phyloP scores from a whole-genome alignment of 92 coral and sea anemone species.

The Heteractis magnifica region DNA sequence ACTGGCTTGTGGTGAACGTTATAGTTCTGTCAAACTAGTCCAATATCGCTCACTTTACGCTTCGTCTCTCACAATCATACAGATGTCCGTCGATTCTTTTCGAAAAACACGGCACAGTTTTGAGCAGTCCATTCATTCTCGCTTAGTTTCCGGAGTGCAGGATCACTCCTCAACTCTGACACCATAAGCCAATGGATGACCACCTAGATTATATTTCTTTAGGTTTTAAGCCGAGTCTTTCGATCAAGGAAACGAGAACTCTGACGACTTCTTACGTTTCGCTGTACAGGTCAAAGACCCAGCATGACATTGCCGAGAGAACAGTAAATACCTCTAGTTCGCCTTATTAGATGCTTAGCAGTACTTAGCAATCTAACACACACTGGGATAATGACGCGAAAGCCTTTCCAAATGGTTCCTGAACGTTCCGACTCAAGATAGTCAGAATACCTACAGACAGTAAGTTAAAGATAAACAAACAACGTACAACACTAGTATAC shows the following conservation, averaged over 20 bases:
- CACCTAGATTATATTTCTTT: neutral
- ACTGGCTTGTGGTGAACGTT: neutral
- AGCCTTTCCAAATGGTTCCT: neutral
- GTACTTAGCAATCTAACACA: neutral
- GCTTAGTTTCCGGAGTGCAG: neutral
- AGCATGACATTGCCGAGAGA: neutral
- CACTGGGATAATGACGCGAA: neutral
- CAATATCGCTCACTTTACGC: neutral
- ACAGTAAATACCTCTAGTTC: neutral
- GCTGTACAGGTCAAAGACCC: slow-evolving; percentile 1
- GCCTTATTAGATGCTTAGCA: neutral
- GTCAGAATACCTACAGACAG: neutral
- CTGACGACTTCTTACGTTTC: neutral
- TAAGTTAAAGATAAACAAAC: slow-evolving; percentile 5
- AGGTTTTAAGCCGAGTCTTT: neutral
- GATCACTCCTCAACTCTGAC: neutral
- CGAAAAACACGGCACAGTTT: neutral
- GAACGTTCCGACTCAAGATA: neutral
- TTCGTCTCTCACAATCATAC: neutral
- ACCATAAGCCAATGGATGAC: neutral
- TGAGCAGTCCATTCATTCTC: neutral
- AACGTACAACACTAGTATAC: neutral
- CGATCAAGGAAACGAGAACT: neutral
- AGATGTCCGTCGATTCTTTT: neutral
- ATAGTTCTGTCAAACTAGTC: neutral